phyloP scores from a whole-genome alignment of 2,113 vertebrate species.

The Otis tarda region DNA sequence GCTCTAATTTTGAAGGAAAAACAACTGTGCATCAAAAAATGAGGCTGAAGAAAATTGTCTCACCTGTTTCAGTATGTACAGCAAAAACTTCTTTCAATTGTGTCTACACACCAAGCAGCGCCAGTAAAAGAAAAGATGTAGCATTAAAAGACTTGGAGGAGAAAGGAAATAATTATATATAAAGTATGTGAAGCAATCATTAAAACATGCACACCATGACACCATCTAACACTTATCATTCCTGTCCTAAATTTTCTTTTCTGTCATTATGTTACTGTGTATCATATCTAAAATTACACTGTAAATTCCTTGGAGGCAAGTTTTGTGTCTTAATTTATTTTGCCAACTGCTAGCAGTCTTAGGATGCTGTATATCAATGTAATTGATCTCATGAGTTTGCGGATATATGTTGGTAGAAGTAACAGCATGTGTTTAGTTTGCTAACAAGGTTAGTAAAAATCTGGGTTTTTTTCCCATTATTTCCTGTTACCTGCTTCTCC shows the following conservation, averaged over 20 bases:
- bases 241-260: not conserved
- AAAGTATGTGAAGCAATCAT: not conserved
- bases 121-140: not conserved
- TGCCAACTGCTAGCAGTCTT: not conserved
- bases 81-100: not conserved
- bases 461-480: not conserved
- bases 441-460: not conserved
- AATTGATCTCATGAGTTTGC: not conserved
- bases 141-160: not conserved
- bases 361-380: not conserved
- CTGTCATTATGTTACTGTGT: not conserved
- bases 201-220: not conserved
- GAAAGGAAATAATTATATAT: not conserved
- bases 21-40: not conserved
- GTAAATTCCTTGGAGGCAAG: not conserved
- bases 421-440: not conserved
- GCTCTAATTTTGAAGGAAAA: not conserved
- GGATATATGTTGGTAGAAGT: not conserved
- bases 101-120: not conserved
- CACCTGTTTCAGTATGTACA: not conserved
- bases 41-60: not conserved
- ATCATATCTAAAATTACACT: not conserved
- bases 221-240: not conserved
- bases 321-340: not conserved
- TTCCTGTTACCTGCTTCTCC: not conserved